Evolutionary conservation across 2,888 invertebrate genomes (phyloP).

Genomic region (Netelia fuscicornis): DNA sequence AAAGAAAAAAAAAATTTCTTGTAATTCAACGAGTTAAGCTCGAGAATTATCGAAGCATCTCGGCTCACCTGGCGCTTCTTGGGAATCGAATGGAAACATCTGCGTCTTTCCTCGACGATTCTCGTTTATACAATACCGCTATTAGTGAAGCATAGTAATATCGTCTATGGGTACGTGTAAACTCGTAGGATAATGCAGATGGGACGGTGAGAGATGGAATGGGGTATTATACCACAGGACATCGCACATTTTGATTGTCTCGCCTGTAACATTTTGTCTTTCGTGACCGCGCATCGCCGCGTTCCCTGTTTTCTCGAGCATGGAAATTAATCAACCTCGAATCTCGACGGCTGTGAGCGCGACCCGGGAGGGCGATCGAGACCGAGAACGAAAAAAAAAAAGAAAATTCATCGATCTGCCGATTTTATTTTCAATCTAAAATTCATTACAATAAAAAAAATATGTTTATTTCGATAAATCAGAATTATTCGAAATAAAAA

Average conservation of each 20-base stretch:
- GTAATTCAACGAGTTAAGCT: constrained; percentile 67
- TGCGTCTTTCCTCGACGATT: constrained; percentile 67
- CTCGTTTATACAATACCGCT: constrained; percentile 61
- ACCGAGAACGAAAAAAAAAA: not conserved
- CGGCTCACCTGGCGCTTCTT: constrained; percentile 81
- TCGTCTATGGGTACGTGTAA: constrained; percentile 55
- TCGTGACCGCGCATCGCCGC: constrained; percentile 80
- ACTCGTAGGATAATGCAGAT: constrained; percentile 30
- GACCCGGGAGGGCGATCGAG: not conserved
- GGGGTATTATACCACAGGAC: constrained; percentile 27
- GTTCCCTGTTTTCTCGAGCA: constrained; percentile 80
- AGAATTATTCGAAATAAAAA: not conserved
- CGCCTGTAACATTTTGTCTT: constrained; percentile 72
- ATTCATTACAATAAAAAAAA: not conserved
- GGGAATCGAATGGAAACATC: constrained; percentile 70
- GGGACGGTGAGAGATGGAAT: constrained; percentile 9
- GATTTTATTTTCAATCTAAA: too few relatives aligned
- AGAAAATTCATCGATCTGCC: not conserved
- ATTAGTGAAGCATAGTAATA: constrained; percentile 43
- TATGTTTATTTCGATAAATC: not conserved
- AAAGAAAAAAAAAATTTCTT: constrained; percentile 57
- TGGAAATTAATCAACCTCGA: constrained; percentile 83
- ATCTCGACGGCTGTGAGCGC: constrained; percentile 47
- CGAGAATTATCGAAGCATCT: constrained; percentile 81
- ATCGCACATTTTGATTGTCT: constrained; percentile 32